A percentile compares a stretch with the other conserved stretches of the same genome.
Evolutionary conservation across 2,888 invertebrate genomes (phyloP).

Genomic region (Oligia latruncula): DNA sequence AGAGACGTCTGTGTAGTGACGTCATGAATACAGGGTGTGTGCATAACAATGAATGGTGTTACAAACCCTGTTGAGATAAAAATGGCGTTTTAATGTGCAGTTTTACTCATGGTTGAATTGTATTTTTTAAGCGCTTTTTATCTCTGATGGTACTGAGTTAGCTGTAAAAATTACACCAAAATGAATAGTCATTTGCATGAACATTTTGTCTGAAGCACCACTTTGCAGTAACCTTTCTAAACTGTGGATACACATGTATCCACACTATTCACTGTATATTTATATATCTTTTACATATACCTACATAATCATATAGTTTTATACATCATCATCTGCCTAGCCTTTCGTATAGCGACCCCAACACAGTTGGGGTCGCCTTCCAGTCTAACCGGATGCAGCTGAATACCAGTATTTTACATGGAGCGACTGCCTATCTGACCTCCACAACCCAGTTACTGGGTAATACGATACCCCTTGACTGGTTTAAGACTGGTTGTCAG

Average conservation of each 20-base stretch:
- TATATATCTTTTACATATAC: not conserved
- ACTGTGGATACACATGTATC: not conserved
- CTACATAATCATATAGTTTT: too few relatives aligned
- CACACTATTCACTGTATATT: too few relatives aligned
- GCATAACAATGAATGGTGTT: slow-evolving; percentile 63
- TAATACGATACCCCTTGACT: too few relatives aligned
- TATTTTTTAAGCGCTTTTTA: slow-evolving; percentile 27
- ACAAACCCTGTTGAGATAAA: slow-evolving; percentile 51
- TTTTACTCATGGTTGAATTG: slow-evolving; percentile 26
- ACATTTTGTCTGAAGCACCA: slow-evolving; percentile 2
- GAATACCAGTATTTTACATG: too few relatives aligned
- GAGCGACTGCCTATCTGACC: too few relatives aligned
- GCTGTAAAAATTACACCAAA: slow-evolving; percentile 12
- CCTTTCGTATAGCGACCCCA: too few relatives aligned
- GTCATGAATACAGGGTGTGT: slow-evolving; percentile 53
- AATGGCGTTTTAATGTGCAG: slow-evolving; percentile 49
- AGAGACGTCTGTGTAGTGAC: slow-evolving; percentile 53
- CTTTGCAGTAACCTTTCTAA: slow-evolving; percentile 4
- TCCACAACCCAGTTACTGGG: too few relatives aligned
- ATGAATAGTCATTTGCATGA: slow-evolving; percentile 8
- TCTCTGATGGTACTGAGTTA: not conserved
- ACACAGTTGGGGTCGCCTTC: too few relatives aligned
- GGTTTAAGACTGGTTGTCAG: too few relatives aligned
- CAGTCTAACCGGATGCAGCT: too few relatives aligned
- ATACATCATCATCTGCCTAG: too few relatives aligned